These are phyloP conservation scores for Cyanistes caeruleus DNA, from an alignment of 2,113 vertebrate species.

Conservation along the genomic window DNA sequence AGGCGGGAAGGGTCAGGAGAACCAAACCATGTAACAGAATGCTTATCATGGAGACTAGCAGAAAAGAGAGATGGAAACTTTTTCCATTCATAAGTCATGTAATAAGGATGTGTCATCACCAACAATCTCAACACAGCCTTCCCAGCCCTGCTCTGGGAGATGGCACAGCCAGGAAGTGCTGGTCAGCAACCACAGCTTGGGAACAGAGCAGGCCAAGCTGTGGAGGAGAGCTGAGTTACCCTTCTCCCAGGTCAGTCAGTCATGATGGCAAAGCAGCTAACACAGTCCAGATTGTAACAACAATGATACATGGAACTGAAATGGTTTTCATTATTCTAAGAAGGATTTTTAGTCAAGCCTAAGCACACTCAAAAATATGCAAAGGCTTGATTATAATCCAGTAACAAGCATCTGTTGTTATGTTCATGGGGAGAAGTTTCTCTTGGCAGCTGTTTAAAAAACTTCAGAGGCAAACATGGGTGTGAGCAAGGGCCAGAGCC, in stretches of 20 bases:
- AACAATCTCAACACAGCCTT: background rate
- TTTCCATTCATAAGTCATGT: background rate
- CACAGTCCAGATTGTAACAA: background rate
- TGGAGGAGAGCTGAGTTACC: background rate
- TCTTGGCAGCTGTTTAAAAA: background rate
- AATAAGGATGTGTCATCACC: background rate
- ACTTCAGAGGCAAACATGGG: background rate
- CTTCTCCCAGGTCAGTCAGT: background rate
- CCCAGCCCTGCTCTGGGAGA: background rate
- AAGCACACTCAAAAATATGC: background rate
- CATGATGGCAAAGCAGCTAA: background rate
- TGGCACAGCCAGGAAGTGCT: background rate
- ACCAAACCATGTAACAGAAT: background rate
- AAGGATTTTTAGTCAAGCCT: background rate
- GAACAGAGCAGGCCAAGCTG: background rate
- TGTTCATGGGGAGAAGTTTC: background rate
- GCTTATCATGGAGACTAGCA: background rate
- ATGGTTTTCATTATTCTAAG: background rate
- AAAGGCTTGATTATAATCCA: background rate
- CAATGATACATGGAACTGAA: rapidly evolving
- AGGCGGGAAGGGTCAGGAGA: background rate
- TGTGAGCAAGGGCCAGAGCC: background rate
- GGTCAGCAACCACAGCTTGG: background rate
- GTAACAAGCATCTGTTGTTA: background rate
- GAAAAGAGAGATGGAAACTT: background rate